Base-by-base conservation (phyloP, 2,113 vertebrate genomes). In the Cryptotis parvus region DNA sequence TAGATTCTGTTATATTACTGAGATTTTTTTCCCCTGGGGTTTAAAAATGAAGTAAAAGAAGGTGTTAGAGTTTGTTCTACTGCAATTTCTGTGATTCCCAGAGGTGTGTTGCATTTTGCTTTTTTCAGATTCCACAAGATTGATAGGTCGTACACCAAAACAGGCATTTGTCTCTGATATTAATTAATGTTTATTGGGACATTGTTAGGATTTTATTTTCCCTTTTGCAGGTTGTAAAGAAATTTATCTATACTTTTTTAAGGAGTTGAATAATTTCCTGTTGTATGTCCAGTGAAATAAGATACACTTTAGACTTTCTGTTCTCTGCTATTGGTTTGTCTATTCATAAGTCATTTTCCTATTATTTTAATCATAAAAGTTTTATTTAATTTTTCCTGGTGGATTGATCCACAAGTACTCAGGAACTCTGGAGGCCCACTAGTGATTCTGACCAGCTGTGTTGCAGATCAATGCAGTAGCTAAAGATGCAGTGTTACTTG, bases 51-150 rank as follows among this genome's bases (percentile, higher is more conserved):
- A 77, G 74, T 70, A 88, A 69, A 22, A 83, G 11, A 85, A 88
- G 22, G 7, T 73, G 6, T 93, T 79, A 80, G n/a, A 68, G 33
- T 93, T 96, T 89, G 49, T 92, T 91, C 35, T 95, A 6, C 29
- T 63, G 22, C 1, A 20, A 49, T 76, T 87, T 16, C 9, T 91
- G 3, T 91, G 37, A 89, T 92, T 95, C 43, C 12, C 16, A 61
- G 58, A 68, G 18, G 15, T 88, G 3, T 87, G 4, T 84, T 90
- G 66, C 39, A 2, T 65, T 87, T 89, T 77, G 9, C 26, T 35
- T 92, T 92, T 89, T 9, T 2, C 2, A 52, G 43, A 86, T 29
- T 90, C 22, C 18, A 63, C 68, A 22, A 86, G 15, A 80, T 55
- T 90, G 45, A 77, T 78, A 10, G 79, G 75, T 55, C 65, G 39